These are phyloP conservation scores for Chelonoidis abingdonii DNA, from an alignment of 2,113 vertebrate species.

Conservation along the genomic window DNA sequence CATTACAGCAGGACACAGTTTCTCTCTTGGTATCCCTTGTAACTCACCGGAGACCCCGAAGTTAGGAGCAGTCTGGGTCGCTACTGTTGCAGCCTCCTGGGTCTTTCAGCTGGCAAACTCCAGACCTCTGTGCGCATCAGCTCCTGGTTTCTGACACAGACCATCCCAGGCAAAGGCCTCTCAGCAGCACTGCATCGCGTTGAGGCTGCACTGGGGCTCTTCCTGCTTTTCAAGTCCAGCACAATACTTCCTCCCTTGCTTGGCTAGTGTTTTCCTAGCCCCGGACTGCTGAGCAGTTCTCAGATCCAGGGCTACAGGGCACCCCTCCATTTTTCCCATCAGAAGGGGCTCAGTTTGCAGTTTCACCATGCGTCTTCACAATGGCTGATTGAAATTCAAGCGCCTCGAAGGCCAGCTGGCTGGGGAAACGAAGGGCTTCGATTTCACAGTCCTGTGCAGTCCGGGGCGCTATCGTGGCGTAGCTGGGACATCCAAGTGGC, in stretches of 20 bases:
- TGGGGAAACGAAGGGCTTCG: rapidly evolving
- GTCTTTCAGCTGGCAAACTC: background rate
- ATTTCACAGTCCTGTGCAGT: rapidly evolving
- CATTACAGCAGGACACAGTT: background rate
- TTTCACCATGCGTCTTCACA: background rate
- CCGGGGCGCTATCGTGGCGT: no score
- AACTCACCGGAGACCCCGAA: background rate
- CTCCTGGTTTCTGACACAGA: background rate
- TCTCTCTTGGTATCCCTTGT: background rate
- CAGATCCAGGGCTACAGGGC: background rate
- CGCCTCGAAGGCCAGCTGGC: background rate
- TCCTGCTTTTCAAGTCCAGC: background rate
- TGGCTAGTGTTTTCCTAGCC: background rate
- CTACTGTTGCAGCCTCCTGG: background rate
- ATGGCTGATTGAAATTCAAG: background rate
- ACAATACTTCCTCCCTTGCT: no score
- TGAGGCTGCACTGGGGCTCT: background rate
- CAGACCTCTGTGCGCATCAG: background rate
- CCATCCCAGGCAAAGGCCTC: background rate
- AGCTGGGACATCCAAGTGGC: background rate
- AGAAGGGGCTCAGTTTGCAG: background rate
- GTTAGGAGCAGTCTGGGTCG: rapidly evolving
- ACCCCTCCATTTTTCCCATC: background rate
- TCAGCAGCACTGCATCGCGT: background rate
- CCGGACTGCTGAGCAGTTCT: background rate